phyloP scores from a whole-genome alignment of 2,888 invertebrate species.

The Macropis europaea region DNA sequence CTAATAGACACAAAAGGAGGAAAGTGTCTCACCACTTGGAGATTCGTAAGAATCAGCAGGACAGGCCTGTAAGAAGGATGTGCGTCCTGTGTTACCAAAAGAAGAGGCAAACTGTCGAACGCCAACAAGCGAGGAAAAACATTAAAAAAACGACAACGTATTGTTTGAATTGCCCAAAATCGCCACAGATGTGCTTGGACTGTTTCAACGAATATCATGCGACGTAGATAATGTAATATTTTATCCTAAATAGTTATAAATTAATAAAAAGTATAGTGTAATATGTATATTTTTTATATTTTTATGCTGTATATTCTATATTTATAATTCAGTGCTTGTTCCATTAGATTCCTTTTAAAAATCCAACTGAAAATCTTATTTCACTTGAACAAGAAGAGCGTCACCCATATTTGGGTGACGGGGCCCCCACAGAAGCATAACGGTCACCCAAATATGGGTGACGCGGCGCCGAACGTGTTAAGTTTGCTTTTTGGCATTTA shows the following conservation, averaged over 20 bases:
- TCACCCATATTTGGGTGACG: too few relatives aligned
- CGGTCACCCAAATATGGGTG: too few relatives aligned
- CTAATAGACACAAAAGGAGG: too few relatives aligned
- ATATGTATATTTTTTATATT: conserved; percentile 25
- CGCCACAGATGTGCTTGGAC: conserved; percentile 46
- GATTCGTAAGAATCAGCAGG: conserved; percentile 29
- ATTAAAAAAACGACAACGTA: conserved; percentile 41
- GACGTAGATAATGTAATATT: conserved; percentile 26
- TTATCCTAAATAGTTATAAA: too few relatives aligned
- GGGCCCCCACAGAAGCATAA: too few relatives aligned
- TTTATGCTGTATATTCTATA: conserved; percentile 29
- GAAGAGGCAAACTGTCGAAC: conserved; percentile 37
- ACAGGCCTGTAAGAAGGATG: conserved; percentile 50
- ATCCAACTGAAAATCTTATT: too few relatives aligned
- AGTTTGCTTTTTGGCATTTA: too few relatives aligned
- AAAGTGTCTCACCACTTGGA: too few relatives aligned
- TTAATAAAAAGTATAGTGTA: conserved; percentile 35
- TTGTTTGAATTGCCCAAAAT: conserved; percentile 36
- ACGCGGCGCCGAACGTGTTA: too few relatives aligned
- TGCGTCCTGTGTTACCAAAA: conserved; percentile 49
- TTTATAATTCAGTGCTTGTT: conserved; percentile 31
- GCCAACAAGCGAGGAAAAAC: conserved; percentile 47
- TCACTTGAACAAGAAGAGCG: too few relatives aligned
- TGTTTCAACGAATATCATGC: conserved; percentile 35
- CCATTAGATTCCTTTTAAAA: too few relatives aligned